A percentile compares a stretch with the other conserved stretches of the same genome.
Evolutionary conservation across 2,113 vertebrate genomes (phyloP).

Genomic region (Nasalis larvatus): DNA sequence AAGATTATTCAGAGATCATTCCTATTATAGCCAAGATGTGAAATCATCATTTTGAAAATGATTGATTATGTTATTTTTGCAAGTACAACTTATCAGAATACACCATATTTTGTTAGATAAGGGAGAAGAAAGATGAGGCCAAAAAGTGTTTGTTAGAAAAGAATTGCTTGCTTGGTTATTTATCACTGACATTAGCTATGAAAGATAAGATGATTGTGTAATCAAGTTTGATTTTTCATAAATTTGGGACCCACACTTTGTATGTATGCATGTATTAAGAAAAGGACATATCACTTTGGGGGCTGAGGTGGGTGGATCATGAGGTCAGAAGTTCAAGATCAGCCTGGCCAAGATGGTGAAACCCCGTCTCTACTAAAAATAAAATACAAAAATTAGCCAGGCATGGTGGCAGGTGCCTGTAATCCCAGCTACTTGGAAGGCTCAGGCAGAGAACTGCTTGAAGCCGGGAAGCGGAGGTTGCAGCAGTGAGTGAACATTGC

Average conservation of each 20-base stretch:
- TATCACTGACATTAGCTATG: neutral
- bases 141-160: neutral
- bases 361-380: too few relatives aligned
- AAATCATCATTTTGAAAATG: conserved; percentile 64
- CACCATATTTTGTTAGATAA: conserved; percentile 47
- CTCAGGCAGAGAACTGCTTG: too few relatives aligned
- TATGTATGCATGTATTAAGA: neutral
- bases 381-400: too few relatives aligned
- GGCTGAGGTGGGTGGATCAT: too few relatives aligned
- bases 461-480: too few relatives aligned
- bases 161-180: neutral
- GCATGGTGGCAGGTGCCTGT: too few relatives aligned
- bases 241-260: neutral
- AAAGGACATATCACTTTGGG: neutral
- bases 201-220: neutral
- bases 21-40: conserved; percentile 57
- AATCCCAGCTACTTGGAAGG: too few relatives aligned
- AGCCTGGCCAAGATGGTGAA: too few relatives aligned
- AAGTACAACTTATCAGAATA: neutral
- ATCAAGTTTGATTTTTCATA: neutral
- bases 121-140: neutral
- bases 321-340: too few relatives aligned
- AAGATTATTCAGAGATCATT: conserved; percentile 25
- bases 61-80: conserved; percentile 63
- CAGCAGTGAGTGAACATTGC: too few relatives aligned